Conservation (phyloP, 1,140 invertebrate species). For the Drosophila repletoides region DNA sequence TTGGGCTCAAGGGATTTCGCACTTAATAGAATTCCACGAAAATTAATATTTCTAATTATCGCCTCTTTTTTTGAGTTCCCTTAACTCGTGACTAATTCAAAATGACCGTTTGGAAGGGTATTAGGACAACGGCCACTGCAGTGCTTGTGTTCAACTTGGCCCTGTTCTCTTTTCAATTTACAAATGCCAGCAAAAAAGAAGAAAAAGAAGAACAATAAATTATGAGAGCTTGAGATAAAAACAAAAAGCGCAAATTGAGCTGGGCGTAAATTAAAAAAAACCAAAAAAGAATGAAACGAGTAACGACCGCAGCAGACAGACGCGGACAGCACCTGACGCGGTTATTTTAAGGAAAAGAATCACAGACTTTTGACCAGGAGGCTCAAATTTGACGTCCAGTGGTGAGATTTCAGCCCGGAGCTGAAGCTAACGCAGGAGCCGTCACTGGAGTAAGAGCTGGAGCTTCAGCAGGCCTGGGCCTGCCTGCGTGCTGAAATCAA, state of each 20-base stretch:
- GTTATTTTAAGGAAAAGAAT: not conserved
- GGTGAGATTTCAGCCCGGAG: constrained; percentile 16
- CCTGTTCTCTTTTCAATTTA: constrained; percentile 45
- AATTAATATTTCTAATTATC: too few species aligned
- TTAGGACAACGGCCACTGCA: constrained; percentile 2
- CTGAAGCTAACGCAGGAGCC: too few species aligned
- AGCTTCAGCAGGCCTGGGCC: too few species aligned
- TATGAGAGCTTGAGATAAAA: constrained; percentile 61
- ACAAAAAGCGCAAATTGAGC: constrained; percentile 67
- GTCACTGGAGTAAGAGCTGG: too few species aligned
- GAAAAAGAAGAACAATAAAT: constrained; percentile 50
- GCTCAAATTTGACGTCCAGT: constrained; percentile 14
- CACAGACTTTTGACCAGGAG: constrained; percentile 11
- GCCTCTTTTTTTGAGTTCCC: too few species aligned
- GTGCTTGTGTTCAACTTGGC: constrained; percentile 1
- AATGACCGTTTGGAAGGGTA: too few species aligned
- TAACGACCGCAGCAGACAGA: constrained; percentile 47
- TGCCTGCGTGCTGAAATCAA: constrained; percentile 71
- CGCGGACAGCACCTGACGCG: constrained; percentile 53
- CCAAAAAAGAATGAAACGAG: constrained; percentile 11
- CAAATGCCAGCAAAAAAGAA: constrained; percentile 25
- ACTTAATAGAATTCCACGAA: too few species aligned
- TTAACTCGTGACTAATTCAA: too few species aligned
- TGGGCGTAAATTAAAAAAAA: constrained; percentile 58
- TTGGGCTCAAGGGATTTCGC: too few species aligned